Evolutionary conservation across 2,888 invertebrate species (phyloP), one percentile per base, ranked within the genome.

Genomic region (Cinara cedri): DNA sequence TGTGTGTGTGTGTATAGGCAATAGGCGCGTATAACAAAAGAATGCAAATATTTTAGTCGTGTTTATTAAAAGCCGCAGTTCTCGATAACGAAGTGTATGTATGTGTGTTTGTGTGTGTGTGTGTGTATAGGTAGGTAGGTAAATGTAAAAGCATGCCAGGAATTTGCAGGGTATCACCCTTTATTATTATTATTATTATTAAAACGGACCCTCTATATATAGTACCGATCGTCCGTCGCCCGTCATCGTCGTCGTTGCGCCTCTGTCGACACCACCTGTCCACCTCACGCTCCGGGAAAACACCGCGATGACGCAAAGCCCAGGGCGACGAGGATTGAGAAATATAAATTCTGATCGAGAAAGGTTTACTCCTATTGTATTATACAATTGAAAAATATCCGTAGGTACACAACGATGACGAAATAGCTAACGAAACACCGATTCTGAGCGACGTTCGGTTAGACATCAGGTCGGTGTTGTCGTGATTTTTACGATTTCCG

Each of bases 51-150:
- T 74, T 74, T 74, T 42, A 51, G 19, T 63, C 74, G 74, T 74
- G 74, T 74, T 74, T 74, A 74, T 74, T 74, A 74, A 74, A 74
- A 74, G 74, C 74, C 51, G 42, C 74, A 74, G 63, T 74, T 74
- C 42, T 74, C 72, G 72, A 74, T 74, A 74, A 74, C 49, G 62
- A 74, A 62, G 72, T 62, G 46, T 46, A 26, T 51, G 44, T 44
- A 42, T 55, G 72, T 57, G 66, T 66, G 68, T 49, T 24, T 26
- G 72, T 26, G n/a, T 57, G n/a, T 26, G n/a, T 57, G n/a, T 60
- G 49, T 62, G 34, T 62, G 51, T 51, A 42, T 46, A 57, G 74
- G 74, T 74, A 74, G 63, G 21, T 46, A 57, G 74, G 74, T 74
- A 74, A 74, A 74, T 63, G 21, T 63, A 54, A 74, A 63, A 63